phyloP scores from a whole-genome alignment of 2,113 vertebrate genomes.

The Ariopsis seemanni region DNA sequence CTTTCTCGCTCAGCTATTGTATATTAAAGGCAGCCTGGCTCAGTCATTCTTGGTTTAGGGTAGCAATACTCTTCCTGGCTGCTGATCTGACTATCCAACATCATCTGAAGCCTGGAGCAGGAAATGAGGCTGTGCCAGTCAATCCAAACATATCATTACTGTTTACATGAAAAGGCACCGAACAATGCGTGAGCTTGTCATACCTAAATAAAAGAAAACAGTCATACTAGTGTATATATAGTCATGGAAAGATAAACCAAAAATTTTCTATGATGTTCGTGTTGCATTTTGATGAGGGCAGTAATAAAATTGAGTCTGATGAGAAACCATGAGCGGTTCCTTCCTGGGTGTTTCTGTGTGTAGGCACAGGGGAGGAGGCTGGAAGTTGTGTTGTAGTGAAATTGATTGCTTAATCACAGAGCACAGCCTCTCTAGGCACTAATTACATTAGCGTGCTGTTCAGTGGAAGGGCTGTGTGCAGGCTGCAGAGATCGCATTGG shows the following conservation, averaged over 20 bases:
- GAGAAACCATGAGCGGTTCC: neutral
- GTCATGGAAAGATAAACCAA: neutral
- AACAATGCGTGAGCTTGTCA: neutral
- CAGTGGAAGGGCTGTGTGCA: slow-evolving; percentile 35
- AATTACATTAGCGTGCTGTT: slow-evolving; percentile 52
- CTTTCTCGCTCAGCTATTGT: neutral
- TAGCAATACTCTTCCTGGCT: slow-evolving; percentile 25
- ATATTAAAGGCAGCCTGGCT: slow-evolving; percentile 4
- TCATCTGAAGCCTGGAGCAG: neutral
- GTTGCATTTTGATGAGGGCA: neutral
- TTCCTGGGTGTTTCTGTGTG: slow-evolving; percentile 10
- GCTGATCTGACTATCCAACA: neutral
- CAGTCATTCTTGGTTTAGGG: slow-evolving; percentile 14
- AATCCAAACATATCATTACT: neutral
- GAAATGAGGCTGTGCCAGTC: neutral
- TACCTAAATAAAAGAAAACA: neutral
- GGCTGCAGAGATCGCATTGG: slow-evolving; percentile 30
- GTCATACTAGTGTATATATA: too few relatives aligned
- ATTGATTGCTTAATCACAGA: slow-evolving; percentile 57
- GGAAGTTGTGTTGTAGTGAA: slow-evolving; percentile 41
- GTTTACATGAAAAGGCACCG: neutral
- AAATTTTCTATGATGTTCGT: neutral
- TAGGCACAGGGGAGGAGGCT: slow-evolving; percentile 28
- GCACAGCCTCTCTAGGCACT: slow-evolving; percentile 46
- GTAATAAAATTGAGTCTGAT: slow-evolving; percentile 24